phyloP scores from a whole-genome alignment of 1,140 invertebrate genomes.

The Euschistus heros region DNA sequence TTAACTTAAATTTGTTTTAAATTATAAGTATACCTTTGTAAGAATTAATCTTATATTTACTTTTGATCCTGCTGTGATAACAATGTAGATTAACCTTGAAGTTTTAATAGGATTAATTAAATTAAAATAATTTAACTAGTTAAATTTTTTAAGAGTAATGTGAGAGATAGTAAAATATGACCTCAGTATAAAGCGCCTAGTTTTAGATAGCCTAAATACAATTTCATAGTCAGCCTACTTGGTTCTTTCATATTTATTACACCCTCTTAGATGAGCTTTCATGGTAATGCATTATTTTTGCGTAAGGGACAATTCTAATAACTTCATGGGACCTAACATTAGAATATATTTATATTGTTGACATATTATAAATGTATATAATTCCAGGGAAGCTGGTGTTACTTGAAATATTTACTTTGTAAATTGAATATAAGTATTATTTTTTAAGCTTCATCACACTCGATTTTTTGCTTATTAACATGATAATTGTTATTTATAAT shows the following conservation, averaged over 20 bases:
- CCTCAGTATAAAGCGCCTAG: background rate
- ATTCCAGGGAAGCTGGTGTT: background rate
- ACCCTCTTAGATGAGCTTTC: constrained; percentile 5
- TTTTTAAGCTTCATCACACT: constrained; percentile 8
- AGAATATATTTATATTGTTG: constrained; percentile 15
- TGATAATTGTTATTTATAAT: background rate
- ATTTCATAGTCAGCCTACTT: background rate
- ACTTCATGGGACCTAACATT: constrained; percentile 18
- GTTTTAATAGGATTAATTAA: background rate
- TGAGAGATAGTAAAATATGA: constrained; percentile 3
- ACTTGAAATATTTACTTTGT: constrained; percentile 7
- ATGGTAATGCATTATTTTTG: constrained; percentile 12
- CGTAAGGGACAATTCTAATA: constrained; percentile 14
- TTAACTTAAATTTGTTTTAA: too few species aligned
- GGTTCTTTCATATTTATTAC: background rate
- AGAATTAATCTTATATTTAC: background rate
- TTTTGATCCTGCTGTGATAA: constrained; percentile 7
- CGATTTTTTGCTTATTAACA: background rate
- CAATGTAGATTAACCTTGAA: background rate
- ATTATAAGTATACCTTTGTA: background rate
- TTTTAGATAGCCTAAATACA: constrained; percentile 1
- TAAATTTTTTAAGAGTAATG: background rate
- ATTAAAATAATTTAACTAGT: background rate
- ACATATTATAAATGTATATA: constrained; percentile 17
- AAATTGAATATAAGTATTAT: constrained; percentile 4